A percentile compares a stretch with the other conserved stretches of the same genome.
Conservation (phyloP, 1,140 invertebrate genomes). For the Calycopis cecrops region DNA sequence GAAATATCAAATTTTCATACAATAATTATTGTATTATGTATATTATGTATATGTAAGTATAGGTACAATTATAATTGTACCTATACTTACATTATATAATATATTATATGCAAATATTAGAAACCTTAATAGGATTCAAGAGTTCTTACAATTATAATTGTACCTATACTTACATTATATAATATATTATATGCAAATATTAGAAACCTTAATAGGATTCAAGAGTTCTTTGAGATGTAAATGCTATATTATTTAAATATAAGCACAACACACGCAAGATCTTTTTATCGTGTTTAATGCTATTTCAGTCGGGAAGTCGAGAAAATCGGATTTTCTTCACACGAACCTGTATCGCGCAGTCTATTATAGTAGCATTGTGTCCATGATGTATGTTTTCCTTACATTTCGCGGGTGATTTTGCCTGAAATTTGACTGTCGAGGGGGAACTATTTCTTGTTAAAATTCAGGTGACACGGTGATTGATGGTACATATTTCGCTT, state of each 20-base stretch:
- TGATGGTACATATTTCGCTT: constrained; percentile 45
- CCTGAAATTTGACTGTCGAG: constrained; percentile 34
- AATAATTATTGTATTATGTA: no score
- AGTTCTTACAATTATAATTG: no score
- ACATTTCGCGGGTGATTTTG: constrained; percentile 45
- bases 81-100: no score
- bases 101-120: no score
- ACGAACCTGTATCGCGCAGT: constrained; percentile 41
- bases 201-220: no score
- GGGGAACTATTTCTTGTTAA: constrained; percentile 28
- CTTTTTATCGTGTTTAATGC: constrained; percentile 26
- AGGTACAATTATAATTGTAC: no score
- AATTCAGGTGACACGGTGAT: constrained; percentile 43
- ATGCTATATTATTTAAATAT: constrained; percentile 7
- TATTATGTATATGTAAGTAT: no score
- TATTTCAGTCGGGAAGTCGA: constrained; percentile 53
- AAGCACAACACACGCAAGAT: background rate
- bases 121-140: no score
- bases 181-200: no score
- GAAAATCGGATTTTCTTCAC: constrained; percentile 62
- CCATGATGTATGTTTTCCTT: constrained; percentile 61
- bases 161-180: no score
- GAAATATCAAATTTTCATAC: no score
- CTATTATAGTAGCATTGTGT: constrained; percentile 59
- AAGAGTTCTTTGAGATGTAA: background rate